Base-by-base conservation (phyloP, 1,140 invertebrate species). In the Pteromalus puparum region DNA sequence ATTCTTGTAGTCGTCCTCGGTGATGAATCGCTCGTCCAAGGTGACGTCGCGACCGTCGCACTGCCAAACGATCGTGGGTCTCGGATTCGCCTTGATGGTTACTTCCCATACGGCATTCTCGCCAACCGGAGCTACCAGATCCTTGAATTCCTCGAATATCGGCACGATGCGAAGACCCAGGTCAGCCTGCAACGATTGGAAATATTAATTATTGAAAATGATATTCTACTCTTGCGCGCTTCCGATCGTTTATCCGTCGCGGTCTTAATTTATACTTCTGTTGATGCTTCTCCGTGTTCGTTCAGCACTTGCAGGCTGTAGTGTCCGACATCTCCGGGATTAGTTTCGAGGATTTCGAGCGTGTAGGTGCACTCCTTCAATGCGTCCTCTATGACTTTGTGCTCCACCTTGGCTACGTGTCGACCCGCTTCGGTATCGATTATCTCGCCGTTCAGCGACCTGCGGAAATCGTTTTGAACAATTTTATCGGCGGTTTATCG, bases 291-390 rank as follows among this genome's bases (percentile, higher is more conserved):
- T 6, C 97, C 97, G 89, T 95, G 96, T 88, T 97, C 95, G 91
- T 98, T 98, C 86, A 95, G 95, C 0, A 96, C 95, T 88, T 95
- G 94, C n/a, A 98, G 92, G 1, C 95, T 95, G 90, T 98, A 98
- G 73, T 95, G 94, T 3, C 97, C 98, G 42, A 96, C 96, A 90
- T 98, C 97, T 48, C 94, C 93, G 85, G 95, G 94, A 80, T 95
- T 94, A 94, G 95, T 95, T 88, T 94, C 94, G 3, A 95, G 94
- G 78, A 97, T 95, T 48, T 94, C 95, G 18, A 98, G 88, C 0
- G 94, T 95, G 89, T 95, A 96, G 1, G 94, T 95, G 87, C 96
- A 97, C 90, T 97, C 96, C 83, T 96, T 96, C 5, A 97, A 89
- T 4, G 95, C 95, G 90, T 97, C 95, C 4, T 96, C 94, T 6